Evolutionary conservation across 2,113 vertebrate genomes (phyloP).

Genomic region (Platycercus adscitus): DNA sequence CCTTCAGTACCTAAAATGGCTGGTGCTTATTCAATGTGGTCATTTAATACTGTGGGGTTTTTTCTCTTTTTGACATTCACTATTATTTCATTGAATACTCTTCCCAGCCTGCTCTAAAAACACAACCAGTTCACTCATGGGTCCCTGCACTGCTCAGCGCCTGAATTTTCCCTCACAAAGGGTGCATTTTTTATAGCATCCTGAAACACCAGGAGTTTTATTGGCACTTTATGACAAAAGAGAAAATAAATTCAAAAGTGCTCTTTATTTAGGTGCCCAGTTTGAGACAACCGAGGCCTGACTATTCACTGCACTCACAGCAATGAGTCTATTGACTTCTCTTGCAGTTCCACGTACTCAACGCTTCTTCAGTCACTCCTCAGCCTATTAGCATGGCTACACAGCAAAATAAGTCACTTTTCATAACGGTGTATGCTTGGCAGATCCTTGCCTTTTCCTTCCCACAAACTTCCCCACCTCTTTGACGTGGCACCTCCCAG

Average conservation of each 20-base stretch:
- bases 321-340: slow-evolving; percentile 33
- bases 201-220: slow-evolving; percentile 20
- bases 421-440: background rate
- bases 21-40: background rate
- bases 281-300: background rate
- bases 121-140: background rate
- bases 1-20: background rate
- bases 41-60: background rate
- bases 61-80: background rate
- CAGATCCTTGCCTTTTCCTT: background rate
- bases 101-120: background rate
- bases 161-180: slow-evolving; percentile 5
- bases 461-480: background rate
- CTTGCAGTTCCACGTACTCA: background rate
- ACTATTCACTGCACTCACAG: background rate
- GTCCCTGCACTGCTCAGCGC: background rate
- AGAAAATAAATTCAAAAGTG: slow-evolving; percentile 6
- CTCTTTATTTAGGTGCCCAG: slow-evolving; percentile 45
- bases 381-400: background rate
- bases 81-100: background rate
- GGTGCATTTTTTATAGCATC: background rate
- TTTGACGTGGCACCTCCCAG: background rate
- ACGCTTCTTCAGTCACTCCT: background rate
- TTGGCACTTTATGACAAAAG: background rate
- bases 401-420: background rate